Evolutionary conservation across 2,113 vertebrate genomes (phyloP).

Genomic region (Manacus vitellinus): DNA sequence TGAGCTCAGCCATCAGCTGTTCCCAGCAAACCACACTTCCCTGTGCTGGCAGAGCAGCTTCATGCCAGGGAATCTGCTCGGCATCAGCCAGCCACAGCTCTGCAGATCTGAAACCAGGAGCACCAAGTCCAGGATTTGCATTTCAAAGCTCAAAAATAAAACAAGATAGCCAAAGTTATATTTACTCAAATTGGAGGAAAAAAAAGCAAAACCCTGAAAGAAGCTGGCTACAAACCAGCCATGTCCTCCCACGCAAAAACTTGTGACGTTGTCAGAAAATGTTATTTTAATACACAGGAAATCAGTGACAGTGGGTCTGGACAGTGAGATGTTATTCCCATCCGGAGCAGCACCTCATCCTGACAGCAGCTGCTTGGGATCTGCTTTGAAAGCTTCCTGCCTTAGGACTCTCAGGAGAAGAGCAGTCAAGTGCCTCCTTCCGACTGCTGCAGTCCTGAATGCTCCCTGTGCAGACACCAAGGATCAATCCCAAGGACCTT

Average conservation of each 20-base stretch:
- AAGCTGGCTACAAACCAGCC: not conserved
- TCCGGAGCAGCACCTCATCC: not conserved
- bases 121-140: not conserved
- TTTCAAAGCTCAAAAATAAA: not conserved
- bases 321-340: not conserved
- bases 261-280: not conserved
- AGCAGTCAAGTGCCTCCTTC: not conserved
- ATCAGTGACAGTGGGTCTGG: not conserved
- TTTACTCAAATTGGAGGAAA: not conserved
- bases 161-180: not conserved
- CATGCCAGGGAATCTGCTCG: not conserved
- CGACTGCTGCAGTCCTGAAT: fast-evolving
- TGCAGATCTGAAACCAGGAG: not conserved
- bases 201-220: not conserved
- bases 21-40: not conserved
- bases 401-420: not conserved
- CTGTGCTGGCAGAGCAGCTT: not conserved
- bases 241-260: not conserved
- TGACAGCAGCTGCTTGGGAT: not conserved
- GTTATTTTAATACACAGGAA: not conserved
- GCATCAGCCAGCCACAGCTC: not conserved
- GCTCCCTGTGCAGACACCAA: not conserved
- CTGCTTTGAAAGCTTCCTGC: not conserved
- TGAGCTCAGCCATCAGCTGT: not conserved
- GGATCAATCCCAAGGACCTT: not conserved